phyloP scores from a whole-genome alignment of 2,113 vertebrate genomes.

The Grallaria varia region DNA sequence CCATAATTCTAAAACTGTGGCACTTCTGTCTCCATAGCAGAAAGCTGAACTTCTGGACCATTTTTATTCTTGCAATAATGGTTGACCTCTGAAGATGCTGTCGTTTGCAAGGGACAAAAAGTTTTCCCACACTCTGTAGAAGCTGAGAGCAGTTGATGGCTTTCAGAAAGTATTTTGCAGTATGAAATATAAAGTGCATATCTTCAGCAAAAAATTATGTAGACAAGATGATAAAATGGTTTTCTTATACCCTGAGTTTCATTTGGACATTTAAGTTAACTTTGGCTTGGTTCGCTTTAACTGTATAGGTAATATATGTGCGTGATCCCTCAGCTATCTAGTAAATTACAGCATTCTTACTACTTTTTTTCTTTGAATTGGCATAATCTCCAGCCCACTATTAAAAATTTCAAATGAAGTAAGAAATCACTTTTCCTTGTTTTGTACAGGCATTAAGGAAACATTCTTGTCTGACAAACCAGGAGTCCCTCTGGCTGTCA shows the following conservation, averaged over 20 bases:
- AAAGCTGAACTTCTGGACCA: neutral
- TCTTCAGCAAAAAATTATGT: neutral
- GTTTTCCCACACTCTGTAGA: neutral
- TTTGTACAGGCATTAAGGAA: neutral
- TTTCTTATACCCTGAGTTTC: neutral
- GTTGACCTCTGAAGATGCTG: neutral
- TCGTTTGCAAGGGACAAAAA: neutral
- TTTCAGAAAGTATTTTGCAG: neutral
- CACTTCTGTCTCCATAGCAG: accelerated
- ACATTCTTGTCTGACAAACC: neutral
- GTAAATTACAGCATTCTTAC: neutral
- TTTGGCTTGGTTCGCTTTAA: neutral
- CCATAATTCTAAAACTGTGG: neutral
- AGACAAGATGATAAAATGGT: neutral
- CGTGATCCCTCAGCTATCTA: neutral
- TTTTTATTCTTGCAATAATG: neutral
- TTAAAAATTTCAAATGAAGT: neutral
- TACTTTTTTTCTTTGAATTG: neutral
- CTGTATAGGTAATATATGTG: neutral
- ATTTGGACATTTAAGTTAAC: neutral
- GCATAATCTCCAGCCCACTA: neutral
- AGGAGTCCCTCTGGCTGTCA: neutral
- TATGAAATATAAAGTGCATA: neutral
- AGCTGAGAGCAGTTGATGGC: neutral
- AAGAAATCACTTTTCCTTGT: neutral